Evolutionary conservation across 2,113 vertebrate species (phyloP), one percentile per base, ranked within the genome.

Genomic region (Spermophilus dauricus): DNA sequence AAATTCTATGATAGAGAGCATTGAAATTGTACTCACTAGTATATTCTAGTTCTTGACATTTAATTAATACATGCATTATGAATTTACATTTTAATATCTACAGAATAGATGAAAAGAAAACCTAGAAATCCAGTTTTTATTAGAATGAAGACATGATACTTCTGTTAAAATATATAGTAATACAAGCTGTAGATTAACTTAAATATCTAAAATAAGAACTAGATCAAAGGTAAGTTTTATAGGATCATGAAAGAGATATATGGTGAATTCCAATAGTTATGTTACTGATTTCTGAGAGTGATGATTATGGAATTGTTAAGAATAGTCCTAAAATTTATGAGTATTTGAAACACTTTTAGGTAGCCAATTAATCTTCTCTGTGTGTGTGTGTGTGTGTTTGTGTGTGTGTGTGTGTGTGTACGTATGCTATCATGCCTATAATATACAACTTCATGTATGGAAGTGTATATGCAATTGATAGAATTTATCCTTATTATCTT

Each of bases 31-130:
- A 8, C n/a, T 89, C 34, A 72, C 34, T 76, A 22, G 45, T 30
- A 1, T 56, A 28, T 77, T 97, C 30, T 13, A 61, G 12, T 86
- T 61, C 20, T 13, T 69, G 8, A 18, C 18, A 83, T n/a, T 34
- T 53, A 53, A 51, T 72, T 77, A 94, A 18, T 70, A 48, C 5
- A 72, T n/a, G 0, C 2, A 69, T 42, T 73, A 75, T 39, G 11
- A 89, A 92, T 63, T 51, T 94, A 26, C 53, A 9, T 93, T 48
- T 45, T 48, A 90, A 83, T 78, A 95, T 86, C 14, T 56, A 65
- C 5, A 51, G 56, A 86, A 89, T 81, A 92, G 53, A 73, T 70
- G 32, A 58, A 73, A 81, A 73, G 34, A 37, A 72, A 51, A 51
- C 63, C 5, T 73, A 85, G 80, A 89, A 28, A 65, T 92, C 85